Evolutionary conservation across 1,140 invertebrate genomes (phyloP), one percentile per base, ranked within the genome.

Genomic region (Stratiolaelaps scimitus): DNA sequence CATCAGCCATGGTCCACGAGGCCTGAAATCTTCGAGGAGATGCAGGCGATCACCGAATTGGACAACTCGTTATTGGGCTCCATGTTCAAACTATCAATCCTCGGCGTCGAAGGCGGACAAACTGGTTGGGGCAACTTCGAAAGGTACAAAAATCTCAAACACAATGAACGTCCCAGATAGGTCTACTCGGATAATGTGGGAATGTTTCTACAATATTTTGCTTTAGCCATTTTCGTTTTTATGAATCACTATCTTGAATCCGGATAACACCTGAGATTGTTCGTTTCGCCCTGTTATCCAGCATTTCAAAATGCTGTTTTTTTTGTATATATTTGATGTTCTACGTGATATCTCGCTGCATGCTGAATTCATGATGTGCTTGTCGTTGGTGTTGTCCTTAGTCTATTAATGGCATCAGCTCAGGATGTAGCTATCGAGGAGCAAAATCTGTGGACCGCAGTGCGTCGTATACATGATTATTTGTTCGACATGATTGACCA

Each of bases 371-470:
- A 40, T 40, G n/a, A n/a, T n/a, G n/a, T n/a, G n/a, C n/a, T n/a
- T n/a, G n/a, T n/a, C n/a, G n/a, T n/a, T n/a, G n/a, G n/a, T 40
- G 4, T 40, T 40, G 34, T 40, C 10, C 34, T 10, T 40, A 40
- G 34, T 6, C 4, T 40, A 10, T 6, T 40, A 10, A 40, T 10
- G 34, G 34, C 34, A 40, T 6, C 53, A 34, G 15, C 26, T 26
- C 53, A 60, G 53, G 53, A 60, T 10, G 53, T 60, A 17, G 53
- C 53, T 23, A 60, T 60, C 26, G 26, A 60, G 10, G 53, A 60
- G 10, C 17, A 60, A 34, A 60, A 60, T 26, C 17, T 60, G 53
- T 60, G 53, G 53, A 17, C 4, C 15, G 17, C 53, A 1, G 34
- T 26, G 15, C 26, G 23, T 29, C 53, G 23, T 6, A 26, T 60